phyloP scores from a whole-genome alignment of 92 coral and sea anemone species.

The Isaurus tuberculatus region DNA sequence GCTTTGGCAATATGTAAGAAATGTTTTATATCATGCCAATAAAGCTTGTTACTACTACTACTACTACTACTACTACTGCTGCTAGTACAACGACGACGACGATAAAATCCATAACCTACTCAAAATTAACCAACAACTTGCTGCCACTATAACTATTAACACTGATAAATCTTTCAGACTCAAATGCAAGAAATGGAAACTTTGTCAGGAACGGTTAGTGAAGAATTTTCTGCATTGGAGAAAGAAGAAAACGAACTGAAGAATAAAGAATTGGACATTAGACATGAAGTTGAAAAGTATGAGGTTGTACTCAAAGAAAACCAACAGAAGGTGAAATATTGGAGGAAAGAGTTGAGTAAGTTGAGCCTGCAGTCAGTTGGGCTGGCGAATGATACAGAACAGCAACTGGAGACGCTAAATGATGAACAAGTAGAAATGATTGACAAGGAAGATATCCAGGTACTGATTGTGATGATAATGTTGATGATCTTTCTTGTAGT shows the following conservation, averaged over 20 bases:
- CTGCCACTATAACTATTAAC: too few relatives aligned
- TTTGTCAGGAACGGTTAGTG: conserved; percentile 46
- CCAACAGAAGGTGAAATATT: conserved; percentile 83
- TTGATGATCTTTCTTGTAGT: neutral
- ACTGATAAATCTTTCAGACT: conserved; percentile 52
- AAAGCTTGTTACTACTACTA: too few relatives aligned
- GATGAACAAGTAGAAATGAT: conserved; percentile 74
- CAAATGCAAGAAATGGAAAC: conserved; percentile 81
- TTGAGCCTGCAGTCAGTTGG: conserved; percentile 81
- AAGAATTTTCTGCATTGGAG: conserved; percentile 75
- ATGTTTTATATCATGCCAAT: too few relatives aligned
- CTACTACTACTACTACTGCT: too few relatives aligned
- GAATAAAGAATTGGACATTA: conserved; percentile 89
- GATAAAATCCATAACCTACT: too few relatives aligned
- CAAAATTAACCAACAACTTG: too few relatives aligned
- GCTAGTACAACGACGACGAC: too few relatives aligned
- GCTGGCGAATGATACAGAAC: conserved; percentile 62
- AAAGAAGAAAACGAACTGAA: conserved; percentile 80
- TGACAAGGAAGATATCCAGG: conserved; percentile 84
- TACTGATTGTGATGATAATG: conserved; percentile 9
- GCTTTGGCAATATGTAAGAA: too few relatives aligned
- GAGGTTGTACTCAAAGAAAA: conserved; percentile 84
- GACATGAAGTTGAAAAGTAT: conserved; percentile 90
- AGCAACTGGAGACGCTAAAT: conserved; percentile 79
- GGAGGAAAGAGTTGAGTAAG: conserved; percentile 93